These are phyloP conservation scores for Trachops cirrhosus DNA, from an alignment of 2,797 vertebrate species.

Conservation along the genomic window DNA sequence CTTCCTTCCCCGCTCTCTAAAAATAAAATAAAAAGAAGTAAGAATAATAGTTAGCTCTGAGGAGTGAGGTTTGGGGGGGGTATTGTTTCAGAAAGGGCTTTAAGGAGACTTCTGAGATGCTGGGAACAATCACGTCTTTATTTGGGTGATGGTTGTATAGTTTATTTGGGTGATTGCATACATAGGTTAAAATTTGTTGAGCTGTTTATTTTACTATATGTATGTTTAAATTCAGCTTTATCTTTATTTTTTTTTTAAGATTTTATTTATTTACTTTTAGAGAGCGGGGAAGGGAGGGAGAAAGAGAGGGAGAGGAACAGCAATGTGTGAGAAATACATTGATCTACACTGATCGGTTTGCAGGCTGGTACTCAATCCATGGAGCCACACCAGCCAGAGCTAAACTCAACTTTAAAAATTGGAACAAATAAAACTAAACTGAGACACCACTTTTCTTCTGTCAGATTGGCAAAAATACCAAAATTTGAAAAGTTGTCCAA, in stretches of 20 bases:
- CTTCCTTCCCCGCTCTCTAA: too few species aligned
- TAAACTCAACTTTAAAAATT: neutral
- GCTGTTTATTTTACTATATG: neutral
- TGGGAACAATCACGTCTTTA: neutral
- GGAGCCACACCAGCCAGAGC: too few species aligned
- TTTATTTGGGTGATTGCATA: neutral
- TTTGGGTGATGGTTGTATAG: neutral
- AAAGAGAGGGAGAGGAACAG: too few species aligned
- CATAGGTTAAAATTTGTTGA: neutral
- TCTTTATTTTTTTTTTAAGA: too few species aligned
- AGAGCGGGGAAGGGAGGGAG: too few species aligned
- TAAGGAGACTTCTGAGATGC: neutral
- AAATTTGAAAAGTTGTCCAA: neutral
- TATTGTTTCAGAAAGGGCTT: neutral
- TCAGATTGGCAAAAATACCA: neutral
- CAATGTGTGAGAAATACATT: too few species aligned
- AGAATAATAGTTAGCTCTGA: neutral
- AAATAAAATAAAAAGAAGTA: neutral
- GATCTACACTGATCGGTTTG: too few species aligned
- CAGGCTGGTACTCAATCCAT: neutral
- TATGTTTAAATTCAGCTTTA: neutral
- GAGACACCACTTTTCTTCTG: neutral
- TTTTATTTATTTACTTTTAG: too few species aligned
- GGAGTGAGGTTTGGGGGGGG: neutral
- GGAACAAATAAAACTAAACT: neutral